Evolutionary conservation across 2,888 invertebrate species (phyloP).

Genomic region (Polylopha cassiicola): DNA sequence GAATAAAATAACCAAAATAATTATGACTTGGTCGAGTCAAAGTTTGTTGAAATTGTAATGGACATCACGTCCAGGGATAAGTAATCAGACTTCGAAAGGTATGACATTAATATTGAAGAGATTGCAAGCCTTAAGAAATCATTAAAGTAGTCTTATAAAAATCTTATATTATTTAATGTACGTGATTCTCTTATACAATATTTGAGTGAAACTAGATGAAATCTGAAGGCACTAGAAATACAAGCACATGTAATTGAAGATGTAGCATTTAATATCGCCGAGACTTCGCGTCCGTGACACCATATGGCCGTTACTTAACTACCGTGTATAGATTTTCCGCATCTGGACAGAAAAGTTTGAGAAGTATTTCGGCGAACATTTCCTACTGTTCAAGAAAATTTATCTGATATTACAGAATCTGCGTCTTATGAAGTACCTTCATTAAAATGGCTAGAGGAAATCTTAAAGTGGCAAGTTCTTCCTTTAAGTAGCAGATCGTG

Average conservation of each 20-base stretch:
- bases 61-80: constrained; percentile 40
- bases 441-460: too few species aligned
- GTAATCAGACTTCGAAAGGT: constrained; percentile 47
- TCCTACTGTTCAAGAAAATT: constrained; percentile 20
- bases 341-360: constrained; percentile 33
- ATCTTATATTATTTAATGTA: too few species aligned
- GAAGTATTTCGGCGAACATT: constrained; percentile 12
- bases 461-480: too few species aligned
- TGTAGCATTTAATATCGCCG: constrained; percentile 29
- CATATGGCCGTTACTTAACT: constrained; percentile 36
- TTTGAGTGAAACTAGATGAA: too few species aligned
- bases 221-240: too few species aligned
- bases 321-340: constrained; percentile 29
- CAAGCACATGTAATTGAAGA: constrained; percentile 22
- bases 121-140: constrained; percentile 33
- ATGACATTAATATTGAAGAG: constrained; percentile 40
- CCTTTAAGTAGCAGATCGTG: constrained; percentile 3
- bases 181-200: too few species aligned
- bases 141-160: constrained; percentile 22
- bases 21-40: not conserved
- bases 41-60: constrained; percentile 26
- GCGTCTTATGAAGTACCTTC: too few species aligned
- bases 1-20: constrained; percentile 1
- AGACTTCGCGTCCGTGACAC: constrained; percentile 26
- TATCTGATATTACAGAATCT: constrained; percentile 5